These are phyloP conservation scores for Peromyscus aztecus DNA, from an alignment of 2,797 vertebrate genomes.

Conservation along the genomic window DNA sequence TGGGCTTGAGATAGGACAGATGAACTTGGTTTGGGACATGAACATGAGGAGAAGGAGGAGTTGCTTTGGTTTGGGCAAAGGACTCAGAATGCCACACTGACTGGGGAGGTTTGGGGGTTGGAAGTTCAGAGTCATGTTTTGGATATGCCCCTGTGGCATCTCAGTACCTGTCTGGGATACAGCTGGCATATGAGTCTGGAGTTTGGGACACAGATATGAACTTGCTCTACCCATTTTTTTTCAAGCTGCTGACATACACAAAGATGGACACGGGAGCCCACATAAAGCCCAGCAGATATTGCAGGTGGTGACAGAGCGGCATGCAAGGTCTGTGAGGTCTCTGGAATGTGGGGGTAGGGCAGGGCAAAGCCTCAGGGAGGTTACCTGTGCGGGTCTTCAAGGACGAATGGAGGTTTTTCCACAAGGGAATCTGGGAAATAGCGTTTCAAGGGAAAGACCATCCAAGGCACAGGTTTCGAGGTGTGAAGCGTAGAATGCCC, in stretches of 20 bases:
- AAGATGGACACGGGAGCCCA: not conserved
- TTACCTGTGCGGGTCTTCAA: not conserved
- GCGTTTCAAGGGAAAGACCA: not conserved
- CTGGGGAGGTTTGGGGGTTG: not conserved
- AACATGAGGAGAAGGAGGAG: not conserved
- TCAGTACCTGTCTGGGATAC: not conserved
- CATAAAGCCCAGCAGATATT: not conserved
- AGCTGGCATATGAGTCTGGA: not conserved
- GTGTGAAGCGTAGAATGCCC: not conserved
- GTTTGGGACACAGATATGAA: not conserved
- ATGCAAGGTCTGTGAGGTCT: too few species aligned
- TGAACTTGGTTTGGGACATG: not conserved
- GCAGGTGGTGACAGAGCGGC: not conserved
- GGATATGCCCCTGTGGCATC: not conserved
- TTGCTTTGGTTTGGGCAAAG: not conserved
- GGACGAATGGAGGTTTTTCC: not conserved
- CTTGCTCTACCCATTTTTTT: not conserved
- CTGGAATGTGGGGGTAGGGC: too few species aligned
- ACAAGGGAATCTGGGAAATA: not conserved
- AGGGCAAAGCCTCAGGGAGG: not conserved
- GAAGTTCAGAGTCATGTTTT: not conserved
- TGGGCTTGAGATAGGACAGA: not conserved
- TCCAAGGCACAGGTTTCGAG: not conserved
- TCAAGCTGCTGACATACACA: not conserved
- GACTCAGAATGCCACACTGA: not conserved